phyloP scores from a whole-genome alignment of 2,113 vertebrate genomes.

The Cyprinus carpio region DNA sequence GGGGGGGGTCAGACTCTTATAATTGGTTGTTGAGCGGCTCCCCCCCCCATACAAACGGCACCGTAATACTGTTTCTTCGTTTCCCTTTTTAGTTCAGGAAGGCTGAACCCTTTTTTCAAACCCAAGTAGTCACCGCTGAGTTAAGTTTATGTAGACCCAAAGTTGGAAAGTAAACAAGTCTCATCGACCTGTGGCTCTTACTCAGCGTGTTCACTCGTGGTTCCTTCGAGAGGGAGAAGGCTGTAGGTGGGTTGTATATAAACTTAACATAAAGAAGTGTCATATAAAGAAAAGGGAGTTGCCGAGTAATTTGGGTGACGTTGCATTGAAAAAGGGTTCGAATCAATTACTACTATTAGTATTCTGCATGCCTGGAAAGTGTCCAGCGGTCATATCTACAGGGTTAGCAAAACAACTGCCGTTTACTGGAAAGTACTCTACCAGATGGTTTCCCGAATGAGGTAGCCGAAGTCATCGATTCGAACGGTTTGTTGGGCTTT shows the following conservation, averaged over 20 bases:
- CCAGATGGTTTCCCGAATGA: background rate
- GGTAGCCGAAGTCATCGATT: background rate
- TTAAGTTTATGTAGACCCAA: background rate
- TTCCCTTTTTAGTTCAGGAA: background rate
- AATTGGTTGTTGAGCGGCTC: background rate
- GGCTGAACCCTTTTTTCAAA: background rate
- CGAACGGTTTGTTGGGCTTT: constrained; percentile 19
- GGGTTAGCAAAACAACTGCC: background rate
- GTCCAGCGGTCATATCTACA: background rate
- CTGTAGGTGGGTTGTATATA: background rate
- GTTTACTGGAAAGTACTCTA: background rate
- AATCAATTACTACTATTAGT: background rate
- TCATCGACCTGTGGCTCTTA: background rate
- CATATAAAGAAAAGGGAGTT: constrained; percentile 28
- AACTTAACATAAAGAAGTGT: constrained; percentile 11
- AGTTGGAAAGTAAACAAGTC: constrained; percentile 20
- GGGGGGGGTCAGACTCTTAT: background rate
- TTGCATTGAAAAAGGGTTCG: constrained; percentile 12
- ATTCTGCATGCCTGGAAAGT: constrained; percentile 10
- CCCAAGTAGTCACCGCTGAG: constrained; percentile 5
- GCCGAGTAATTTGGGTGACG: constrained; percentile 1
- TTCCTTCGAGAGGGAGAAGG: background rate
- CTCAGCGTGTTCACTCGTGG: background rate
- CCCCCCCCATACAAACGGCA: background rate
- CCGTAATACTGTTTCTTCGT: background rate